Conservation (phyloP, 2,113 vertebrate species). For the Cyphomyrus discorhynchus region DNA sequence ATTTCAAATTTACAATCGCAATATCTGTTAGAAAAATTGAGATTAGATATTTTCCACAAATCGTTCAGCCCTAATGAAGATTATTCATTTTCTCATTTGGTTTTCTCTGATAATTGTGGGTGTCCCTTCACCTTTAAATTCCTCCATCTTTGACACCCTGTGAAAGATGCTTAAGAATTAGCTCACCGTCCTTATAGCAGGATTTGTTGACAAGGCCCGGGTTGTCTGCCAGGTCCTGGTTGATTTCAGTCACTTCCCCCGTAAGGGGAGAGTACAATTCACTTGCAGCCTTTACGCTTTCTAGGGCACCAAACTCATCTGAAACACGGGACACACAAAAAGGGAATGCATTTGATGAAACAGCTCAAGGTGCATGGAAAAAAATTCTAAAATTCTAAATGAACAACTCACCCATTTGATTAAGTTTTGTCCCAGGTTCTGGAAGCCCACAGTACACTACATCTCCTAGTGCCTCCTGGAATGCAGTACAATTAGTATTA, state of each 20-base stretch:
- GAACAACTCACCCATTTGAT: slow-evolving; percentile 72
- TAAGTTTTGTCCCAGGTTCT: slow-evolving; percentile 85
- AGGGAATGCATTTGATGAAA: neutral
- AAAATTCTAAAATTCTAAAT: neutral
- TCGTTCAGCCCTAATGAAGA: neutral
- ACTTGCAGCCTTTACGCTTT: slow-evolving; percentile 97
- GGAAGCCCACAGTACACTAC: slow-evolving; percentile 96
- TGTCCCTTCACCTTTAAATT: neutral
- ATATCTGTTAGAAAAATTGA: neutral
- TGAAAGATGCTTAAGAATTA: neutral
- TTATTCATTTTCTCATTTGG: neutral
- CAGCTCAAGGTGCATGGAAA: neutral
- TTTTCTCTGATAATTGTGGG: neutral
- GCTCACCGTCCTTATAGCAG: slow-evolving; percentile 91
- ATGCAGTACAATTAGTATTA: neutral
- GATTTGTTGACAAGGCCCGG: slow-evolving; percentile 94
- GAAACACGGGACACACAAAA: slow-evolving; percentile 23
- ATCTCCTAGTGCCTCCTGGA: slow-evolving; percentile 87
- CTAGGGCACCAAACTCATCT: slow-evolving; percentile 97
- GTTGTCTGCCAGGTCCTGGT: slow-evolving; percentile 79
- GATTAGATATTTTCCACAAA: neutral
- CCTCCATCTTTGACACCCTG: neutral
- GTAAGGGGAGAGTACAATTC: slow-evolving; percentile 92
- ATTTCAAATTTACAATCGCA: neutral
- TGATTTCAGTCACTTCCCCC: slow-evolving; percentile 87